phyloP scores from a whole-genome alignment of 1,140 invertebrate species.

The Choristoneura fumiferana region DNA sequence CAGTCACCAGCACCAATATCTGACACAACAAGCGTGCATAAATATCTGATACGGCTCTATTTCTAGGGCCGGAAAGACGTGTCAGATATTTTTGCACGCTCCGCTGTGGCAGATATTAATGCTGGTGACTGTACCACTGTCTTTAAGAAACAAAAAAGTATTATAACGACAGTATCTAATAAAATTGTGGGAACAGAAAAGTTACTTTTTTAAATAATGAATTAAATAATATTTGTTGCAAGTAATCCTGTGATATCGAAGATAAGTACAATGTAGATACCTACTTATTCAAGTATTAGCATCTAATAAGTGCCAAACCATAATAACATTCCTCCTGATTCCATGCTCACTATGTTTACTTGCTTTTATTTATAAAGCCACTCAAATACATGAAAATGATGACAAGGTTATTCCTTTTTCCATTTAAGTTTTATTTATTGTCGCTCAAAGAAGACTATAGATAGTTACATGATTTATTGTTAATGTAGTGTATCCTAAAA shows the following conservation, averaged over 20 bases:
- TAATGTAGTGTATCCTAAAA: constrained; percentile 19
- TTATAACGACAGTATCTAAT: background rate
- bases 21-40: too few species aligned
- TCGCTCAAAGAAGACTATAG: constrained; percentile 25
- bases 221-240: background rate
- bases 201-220: too few species aligned
- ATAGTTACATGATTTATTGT: constrained; percentile 23
- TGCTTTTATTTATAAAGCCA: background rate
- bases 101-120: too few species aligned
- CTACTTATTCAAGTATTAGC: constrained; percentile 6
- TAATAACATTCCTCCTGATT: constrained; percentile 39
- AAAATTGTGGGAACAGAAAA: too few species aligned
- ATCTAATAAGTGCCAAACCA: constrained; percentile 10
- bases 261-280: constrained; percentile 16
- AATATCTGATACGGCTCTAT: too few species aligned
- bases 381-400: background rate
- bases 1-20: too few species aligned
- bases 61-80: too few species aligned
- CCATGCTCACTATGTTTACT: constrained; percentile 15
- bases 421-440: constrained; percentile 6
- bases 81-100: too few species aligned
- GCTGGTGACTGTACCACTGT: too few species aligned
- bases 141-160: too few species aligned
- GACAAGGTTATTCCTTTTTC: constrained; percentile 1
- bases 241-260: constrained; percentile 15